Evolutionary conservation across 2,888 invertebrate genomes (phyloP).

Genomic region (Escarpia spicata): DNA sequence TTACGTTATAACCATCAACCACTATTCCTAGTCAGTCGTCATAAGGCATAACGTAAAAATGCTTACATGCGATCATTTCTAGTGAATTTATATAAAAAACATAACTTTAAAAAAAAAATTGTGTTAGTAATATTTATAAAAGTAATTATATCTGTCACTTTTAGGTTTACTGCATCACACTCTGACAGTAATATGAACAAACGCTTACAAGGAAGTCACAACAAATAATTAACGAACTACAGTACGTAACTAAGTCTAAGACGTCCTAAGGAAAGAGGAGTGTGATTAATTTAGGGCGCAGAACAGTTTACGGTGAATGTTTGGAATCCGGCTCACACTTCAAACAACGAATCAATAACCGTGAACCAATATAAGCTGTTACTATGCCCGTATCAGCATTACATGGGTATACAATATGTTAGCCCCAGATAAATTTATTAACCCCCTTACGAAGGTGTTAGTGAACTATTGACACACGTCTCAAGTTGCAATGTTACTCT

Average conservation of each 20-base stretch:
- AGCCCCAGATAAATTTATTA: not conserved
- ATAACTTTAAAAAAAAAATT: no score
- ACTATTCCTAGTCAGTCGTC: no score
- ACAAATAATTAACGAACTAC: no score
- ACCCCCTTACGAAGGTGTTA: not conserved
- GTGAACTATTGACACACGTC: conserved; percentile 6
- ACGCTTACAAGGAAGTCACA: no score
- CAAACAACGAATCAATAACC: not conserved
- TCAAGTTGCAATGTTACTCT: not conserved
- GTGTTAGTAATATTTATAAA: no score
- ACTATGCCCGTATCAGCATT: not conserved
- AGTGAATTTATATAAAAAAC: no score
- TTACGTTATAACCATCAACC: no score
- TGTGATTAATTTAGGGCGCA: conserved; percentile 8
- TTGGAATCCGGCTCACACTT: not conserved
- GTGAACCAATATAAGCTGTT: not conserved
- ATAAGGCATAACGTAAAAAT: no score
- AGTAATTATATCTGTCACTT: no score
- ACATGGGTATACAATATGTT: not conserved
- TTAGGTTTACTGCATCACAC: no score
- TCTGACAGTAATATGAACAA: no score
- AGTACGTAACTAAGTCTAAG: not conserved
- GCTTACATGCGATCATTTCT: no score
- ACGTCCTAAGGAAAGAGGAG: not conserved
- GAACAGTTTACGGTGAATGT: conserved; percentile 10